Percentiles rank a stretch among this genome's conserved stretches.
These are phyloP conservation scores for Rhimphoctona megacephalus DNA, from an alignment of 2,888 invertebrate genomes.

Conservation along the genomic window DNA sequence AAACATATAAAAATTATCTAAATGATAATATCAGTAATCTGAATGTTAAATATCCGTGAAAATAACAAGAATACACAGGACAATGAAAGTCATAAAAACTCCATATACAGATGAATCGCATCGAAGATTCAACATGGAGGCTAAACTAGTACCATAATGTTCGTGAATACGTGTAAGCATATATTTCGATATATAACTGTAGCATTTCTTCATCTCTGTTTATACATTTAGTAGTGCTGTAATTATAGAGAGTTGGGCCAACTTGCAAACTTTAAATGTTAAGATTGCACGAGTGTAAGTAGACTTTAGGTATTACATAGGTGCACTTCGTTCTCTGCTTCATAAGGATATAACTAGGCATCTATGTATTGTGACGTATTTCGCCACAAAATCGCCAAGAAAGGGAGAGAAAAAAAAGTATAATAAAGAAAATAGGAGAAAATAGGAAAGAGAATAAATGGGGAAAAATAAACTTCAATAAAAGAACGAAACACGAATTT, in stretches of 20 bases:
- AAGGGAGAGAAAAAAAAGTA: no score
- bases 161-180: not conserved
- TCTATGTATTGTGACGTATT: no score
- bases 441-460: no score
- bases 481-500: no score
- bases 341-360: not conserved
- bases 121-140: not conserved
- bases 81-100: not conserved
- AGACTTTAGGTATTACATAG: constrained; percentile 18
- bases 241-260: not conserved
- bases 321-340: no score
- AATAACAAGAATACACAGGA: not conserved
- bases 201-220: not conserved
- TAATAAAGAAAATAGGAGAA: no score
- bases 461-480: no score
- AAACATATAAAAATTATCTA: not conserved
- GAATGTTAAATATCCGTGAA: not conserved
- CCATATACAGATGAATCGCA: not conserved
- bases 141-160: not conserved
- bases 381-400: no score
- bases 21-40: not conserved
- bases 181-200: not conserved
- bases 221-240: not conserved
- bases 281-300: constrained; percentile 47
- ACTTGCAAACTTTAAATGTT: constrained; percentile 25